Evolutionary conservation across 2,797 vertebrate genomes (phyloP), one percentile per base, ranked within the genome.

Genomic region (Sebastes cheni): DNA sequence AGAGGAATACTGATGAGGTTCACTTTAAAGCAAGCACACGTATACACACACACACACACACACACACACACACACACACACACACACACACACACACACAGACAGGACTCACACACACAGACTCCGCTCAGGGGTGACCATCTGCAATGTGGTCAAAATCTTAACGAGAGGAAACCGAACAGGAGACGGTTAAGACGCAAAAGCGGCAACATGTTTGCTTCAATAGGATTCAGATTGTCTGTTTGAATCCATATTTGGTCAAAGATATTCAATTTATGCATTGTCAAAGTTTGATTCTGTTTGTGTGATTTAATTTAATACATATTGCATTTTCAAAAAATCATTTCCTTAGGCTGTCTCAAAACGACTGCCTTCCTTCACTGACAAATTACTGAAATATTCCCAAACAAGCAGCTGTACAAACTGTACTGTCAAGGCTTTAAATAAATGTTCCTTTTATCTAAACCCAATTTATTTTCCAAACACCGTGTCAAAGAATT

Each of bases 1-100:
- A 94, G 87, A 66, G 75, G 93, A 94, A 94, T 95, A 90, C 89
- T 91, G 89, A 95, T 93, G 90, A 89, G 90, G 78, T 74, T 81
- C 68, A 56, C 89, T 91, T 89, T 88, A 88, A 81, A 89, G 77
- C 82, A 50, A 50, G 29, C 77, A 34, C 69, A 56, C 77, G 5
- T 16, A 60, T 55, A 61, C 77, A 71, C 62, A 27, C 39, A 52
- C 67, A 42, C 54, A 42, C 58, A 62, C 62, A 64, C 50, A 30
- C 72, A 64, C 80, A 74, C 77, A 73, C 79, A 82, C 60, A 69
- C 67, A 39, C 54, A 52, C 61, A 64, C 46, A 29, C 66, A 61
- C 64, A 65, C 72, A 62, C 80, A 74, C 77, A 73, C 75, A 81
- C 59, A 25, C 25, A 27, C 27, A 27, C 27, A 29, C 36, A 30